Evolutionary conservation across 2,888 invertebrate genomes (phyloP).

Genomic region (Lepidochrysops patricia): DNA sequence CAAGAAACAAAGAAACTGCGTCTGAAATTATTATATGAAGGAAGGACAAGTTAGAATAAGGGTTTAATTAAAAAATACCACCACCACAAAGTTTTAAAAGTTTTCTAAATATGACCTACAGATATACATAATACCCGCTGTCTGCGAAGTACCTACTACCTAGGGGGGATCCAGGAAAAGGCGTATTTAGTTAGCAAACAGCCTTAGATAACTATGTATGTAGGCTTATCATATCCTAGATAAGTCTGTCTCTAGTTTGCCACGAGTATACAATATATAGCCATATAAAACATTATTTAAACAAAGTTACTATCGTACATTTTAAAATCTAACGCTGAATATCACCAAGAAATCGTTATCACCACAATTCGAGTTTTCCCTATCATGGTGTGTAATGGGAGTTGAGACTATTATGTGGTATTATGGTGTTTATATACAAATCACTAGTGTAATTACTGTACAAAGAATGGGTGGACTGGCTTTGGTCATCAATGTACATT

Average conservation of each 20-base stretch:
- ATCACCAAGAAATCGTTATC: background rate
- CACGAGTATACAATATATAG: no score
- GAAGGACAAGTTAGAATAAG: no score
- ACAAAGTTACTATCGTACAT: background rate
- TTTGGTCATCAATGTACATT: background rate
- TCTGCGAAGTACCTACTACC: no score
- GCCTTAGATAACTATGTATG: background rate
- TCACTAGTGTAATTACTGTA: constrained; percentile 1
- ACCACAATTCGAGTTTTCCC: background rate
- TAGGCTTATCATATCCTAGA: background rate
- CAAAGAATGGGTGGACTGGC: background rate
- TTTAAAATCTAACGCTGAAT: background rate
- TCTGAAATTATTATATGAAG: no score
- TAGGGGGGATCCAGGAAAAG: no score
- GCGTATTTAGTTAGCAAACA: background rate
- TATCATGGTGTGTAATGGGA: background rate
- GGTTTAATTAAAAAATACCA: no score
- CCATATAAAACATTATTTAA: background rate
- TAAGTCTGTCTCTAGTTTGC: background rate
- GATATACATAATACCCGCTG: no score
- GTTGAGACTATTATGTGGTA: background rate
- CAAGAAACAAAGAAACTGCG: no score
- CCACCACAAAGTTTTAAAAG: no score
- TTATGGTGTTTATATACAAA: constrained; percentile 6
- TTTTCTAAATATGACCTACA: no score